phyloP scores from a whole-genome alignment of 2,888 invertebrate species.

The Homarus gammarus region DNA sequence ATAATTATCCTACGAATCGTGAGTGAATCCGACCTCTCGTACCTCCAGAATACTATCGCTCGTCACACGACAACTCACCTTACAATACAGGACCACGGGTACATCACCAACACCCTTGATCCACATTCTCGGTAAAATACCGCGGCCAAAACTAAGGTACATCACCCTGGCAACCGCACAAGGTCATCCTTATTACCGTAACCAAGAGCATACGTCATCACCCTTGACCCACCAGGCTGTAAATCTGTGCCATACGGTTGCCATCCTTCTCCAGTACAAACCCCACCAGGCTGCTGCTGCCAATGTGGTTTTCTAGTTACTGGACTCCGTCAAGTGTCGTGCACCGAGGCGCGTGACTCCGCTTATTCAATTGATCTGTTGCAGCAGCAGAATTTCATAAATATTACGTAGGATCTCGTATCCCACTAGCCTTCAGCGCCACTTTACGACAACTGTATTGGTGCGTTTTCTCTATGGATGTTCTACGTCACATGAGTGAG shows the following conservation, averaged over 20 bases:
- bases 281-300: no score
- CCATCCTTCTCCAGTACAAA: neutral
- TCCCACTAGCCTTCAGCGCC: conserved; percentile 48
- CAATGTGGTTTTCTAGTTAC: neutral
- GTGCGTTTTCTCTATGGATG: conserved; percentile 35
- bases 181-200: no score
- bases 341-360: conserved; percentile 20
- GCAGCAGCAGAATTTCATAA: conserved; percentile 54
- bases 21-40: no score
- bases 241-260: neutral
- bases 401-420: conserved; percentile 48
- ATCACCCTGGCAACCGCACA: no score
- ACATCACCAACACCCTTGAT: no score
- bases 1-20: no score
- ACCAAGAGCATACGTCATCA: no score
- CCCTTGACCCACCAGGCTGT: neutral
- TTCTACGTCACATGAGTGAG: conserved; percentile 46
- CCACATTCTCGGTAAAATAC: no score
- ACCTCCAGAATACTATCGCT: no score
- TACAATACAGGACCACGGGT: no score
- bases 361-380: conserved; percentile 57
- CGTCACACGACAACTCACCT: no score
- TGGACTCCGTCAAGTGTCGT: conserved; percentile 9
- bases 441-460: conserved; percentile 42
- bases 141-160: no score